Evolutionary conservation across 1,140 invertebrate genomes (phyloP), one percentile per base, ranked within the genome.

Genomic region (Solenopsis fugax): DNA sequence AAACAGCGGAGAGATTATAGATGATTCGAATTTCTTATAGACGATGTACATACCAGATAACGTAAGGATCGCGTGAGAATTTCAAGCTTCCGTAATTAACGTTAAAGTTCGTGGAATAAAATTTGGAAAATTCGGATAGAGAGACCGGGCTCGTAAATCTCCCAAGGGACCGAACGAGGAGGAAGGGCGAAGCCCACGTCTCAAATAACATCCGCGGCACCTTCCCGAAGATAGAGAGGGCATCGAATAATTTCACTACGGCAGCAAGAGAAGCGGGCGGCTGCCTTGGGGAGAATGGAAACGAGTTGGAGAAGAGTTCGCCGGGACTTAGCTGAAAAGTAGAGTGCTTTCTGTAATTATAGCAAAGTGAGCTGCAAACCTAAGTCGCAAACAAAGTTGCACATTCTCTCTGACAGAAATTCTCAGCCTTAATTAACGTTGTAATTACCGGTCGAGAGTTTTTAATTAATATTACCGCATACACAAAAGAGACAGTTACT

Each of bases 271-370:
- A 87, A n/a, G 52, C n/a, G 12, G n/a, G 9, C 54, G 64, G 12
- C n/a, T 4, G 29, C n/a, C 45, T 50, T 76, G 50, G 21, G 41
- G 52, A 88, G 80, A 56, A 82, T 78, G 82, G 60, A 76, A 85
- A 85, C 73, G 58, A 85, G 58, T 85, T 78, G 58, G 48, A 34
- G 58, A 78, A 87, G 56, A 65, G 69, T 87, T 65, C 48, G 64
- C 34, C 58, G 7, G 21, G 48, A 56, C 56, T 48, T 60, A 75
- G 87, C 75, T 89, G 45, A 88, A 56, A 71, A 86, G 41, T 73
- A 65, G 73, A 85, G 56, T 80, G 29, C 71, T 75, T 62, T 29
- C 48, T 37, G 84, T 89, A 86, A 89, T 89, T 89, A 81, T 58
- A 58, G 77, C 50, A 41, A 78, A 29, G n/a, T 56, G 73, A 89